phyloP scores from a whole-genome alignment of 2,797 vertebrate genomes.

The Anguilla marmorata region DNA sequence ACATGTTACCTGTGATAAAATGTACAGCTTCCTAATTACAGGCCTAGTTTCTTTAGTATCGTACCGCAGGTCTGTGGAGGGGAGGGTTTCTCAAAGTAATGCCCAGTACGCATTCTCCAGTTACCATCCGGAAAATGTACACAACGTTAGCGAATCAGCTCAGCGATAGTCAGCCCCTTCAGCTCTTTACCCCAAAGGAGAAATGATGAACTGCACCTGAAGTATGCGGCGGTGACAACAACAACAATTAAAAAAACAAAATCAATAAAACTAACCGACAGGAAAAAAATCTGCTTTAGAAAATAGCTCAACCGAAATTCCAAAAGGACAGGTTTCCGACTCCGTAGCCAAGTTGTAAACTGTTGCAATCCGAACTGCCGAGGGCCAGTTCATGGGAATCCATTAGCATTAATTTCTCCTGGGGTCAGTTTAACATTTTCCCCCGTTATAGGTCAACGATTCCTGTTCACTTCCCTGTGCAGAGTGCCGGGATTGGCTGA shows the following conservation, averaged over 20 bases:
- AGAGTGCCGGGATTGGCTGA: background rate
- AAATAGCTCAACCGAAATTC: background rate
- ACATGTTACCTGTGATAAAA: background rate
- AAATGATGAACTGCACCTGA: background rate
- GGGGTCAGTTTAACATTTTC: background rate
- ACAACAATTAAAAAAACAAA: background rate
- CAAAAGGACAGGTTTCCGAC: background rate
- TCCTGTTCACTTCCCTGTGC: background rate
- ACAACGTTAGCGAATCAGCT: background rate
- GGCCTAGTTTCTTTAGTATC: background rate
- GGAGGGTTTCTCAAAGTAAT: constrained; percentile 26
- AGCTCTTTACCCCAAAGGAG: background rate
- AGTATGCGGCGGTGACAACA: background rate
- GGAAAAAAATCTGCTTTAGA: background rate
- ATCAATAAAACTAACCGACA: background rate
- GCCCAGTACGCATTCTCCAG: background rate
- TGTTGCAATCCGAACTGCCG: background rate
- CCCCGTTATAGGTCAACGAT: background rate
- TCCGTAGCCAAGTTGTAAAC: background rate
- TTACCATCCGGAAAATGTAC: background rate
- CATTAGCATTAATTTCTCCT: background rate
- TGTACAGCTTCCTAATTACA: background rate
- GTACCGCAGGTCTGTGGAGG: background rate
- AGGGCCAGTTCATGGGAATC: background rate
- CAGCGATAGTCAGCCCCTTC: constrained; percentile 3